Evolutionary conservation across 2,797 vertebrate species (phyloP), one percentile per base, ranked within the genome.

Genomic region (Silurus lanzhouensis): DNA sequence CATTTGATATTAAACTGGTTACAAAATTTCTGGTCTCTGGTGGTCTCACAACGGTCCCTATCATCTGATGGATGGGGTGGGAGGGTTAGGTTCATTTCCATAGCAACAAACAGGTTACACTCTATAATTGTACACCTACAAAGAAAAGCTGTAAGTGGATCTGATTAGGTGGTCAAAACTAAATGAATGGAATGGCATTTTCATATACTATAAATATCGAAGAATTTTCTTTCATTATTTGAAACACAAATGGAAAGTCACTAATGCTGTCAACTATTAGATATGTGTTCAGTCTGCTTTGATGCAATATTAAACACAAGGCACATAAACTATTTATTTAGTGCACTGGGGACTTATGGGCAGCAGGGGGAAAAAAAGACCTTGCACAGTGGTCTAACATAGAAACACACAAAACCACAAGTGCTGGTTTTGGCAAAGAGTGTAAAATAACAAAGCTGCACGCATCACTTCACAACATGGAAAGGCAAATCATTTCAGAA

Each of bases 261-360:
- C 6, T 64, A 46, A 79, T 79, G 19, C 77, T 63, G 58, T 63
- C 19, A 80, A 80, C 10, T 48, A 10, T 66, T n/a, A 14, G 46
- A 81, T 67, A 81, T 68, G 79, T 81, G 48, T 17, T 46, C 48
- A 38, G 78, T 48, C 64, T 79, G 60, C 77, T 81, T 67, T 81
- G 79, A 81, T 81, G 64, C 63, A 81, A 68, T 67, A 68, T 27
- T 67, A 67, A 81, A 81, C n/a, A 81, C 25, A 6, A 20, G 15
- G 15, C 79, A 81, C 63, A 81, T 81, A 22, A 81, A 81, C 61
- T 67, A 81, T 66, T 67, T 64, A 67, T 81, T 67, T 27, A 57
- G n/a, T 55, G 63, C 44, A 68, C 25, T 67, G 79, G 63, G 61
- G 46, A 46, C 63, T 67, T 81, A 66, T 27, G 44, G 63, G 63